phyloP scores from a whole-genome alignment of 2,888 invertebrate genomes.

The Anoncus sp. region DNA sequence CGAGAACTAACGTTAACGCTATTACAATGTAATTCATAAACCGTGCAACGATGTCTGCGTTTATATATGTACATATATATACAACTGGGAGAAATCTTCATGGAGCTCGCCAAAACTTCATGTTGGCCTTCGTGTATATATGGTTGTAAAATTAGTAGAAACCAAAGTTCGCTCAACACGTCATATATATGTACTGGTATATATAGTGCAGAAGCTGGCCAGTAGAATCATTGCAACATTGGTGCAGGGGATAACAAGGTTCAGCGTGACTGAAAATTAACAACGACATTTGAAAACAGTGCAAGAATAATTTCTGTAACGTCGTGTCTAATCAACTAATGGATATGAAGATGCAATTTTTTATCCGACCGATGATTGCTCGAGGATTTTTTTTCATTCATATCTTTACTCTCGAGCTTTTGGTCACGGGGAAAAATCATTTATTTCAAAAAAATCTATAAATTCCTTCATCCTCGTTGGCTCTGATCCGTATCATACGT shows the following conservation, averaged over 20 bases:
- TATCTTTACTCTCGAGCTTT: too few relatives aligned
- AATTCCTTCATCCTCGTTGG: background rate
- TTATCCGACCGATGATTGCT: too few relatives aligned
- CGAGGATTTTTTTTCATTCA: too few relatives aligned
- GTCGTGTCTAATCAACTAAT: too few relatives aligned
- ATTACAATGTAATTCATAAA: slow-evolving; percentile 75
- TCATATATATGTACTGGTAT: background rate
- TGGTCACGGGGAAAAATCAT: background rate
- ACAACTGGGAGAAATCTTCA: slow-evolving; percentile 54
- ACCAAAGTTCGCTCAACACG: slow-evolving; percentile 3
- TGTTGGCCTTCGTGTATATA: slow-evolving; percentile 1
- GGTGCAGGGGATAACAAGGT: too few relatives aligned
- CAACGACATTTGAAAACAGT: too few relatives aligned
- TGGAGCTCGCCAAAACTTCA: slow-evolving; percentile 23
- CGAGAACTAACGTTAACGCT: slow-evolving; percentile 71
- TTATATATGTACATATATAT: too few relatives aligned
- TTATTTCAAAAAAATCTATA: background rate
- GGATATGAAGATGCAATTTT: too few relatives aligned
- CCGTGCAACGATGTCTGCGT: slow-evolving; percentile 66
- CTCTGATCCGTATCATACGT: background rate
- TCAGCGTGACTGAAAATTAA: too few relatives aligned
- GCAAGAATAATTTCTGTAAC: too few relatives aligned
- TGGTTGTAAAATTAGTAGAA: slow-evolving; percentile 8
- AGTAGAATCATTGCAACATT: too few relatives aligned
- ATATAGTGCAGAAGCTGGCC: too few relatives aligned